These are phyloP conservation scores for Drosophila paucipuncta DNA, from an alignment of 2,888 invertebrate species.

Conservation along the genomic window DNA sequence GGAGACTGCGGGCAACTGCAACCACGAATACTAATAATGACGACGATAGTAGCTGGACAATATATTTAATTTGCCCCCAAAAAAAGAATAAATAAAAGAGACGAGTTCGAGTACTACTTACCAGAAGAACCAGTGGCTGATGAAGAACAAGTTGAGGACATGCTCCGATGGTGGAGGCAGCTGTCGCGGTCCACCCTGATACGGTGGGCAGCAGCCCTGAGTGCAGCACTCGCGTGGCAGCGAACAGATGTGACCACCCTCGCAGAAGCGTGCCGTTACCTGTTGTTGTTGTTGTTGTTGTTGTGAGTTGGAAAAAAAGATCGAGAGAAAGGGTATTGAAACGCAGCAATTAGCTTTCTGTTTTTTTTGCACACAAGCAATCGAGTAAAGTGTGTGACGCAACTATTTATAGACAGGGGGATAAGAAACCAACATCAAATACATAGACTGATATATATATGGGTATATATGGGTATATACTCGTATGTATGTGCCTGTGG, in stretches of 20 bases:
- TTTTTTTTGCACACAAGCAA: background rate
- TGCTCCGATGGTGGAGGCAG: slow-evolving; percentile 86
- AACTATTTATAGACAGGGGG: slow-evolving; percentile 8
- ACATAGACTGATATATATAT: background rate
- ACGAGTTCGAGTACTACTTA: slow-evolving; percentile 77
- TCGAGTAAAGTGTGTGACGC: background rate
- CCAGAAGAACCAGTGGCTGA: slow-evolving; percentile 90
- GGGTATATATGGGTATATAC: background rate
- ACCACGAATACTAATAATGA: slow-evolving; percentile 3
- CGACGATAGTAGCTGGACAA: slow-evolving; percentile 5
- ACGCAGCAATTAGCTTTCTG: slow-evolving; percentile 39
- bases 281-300: slow-evolving; percentile 66
- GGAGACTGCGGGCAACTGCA: slow-evolving; percentile 33
- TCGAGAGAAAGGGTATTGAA: slow-evolving; percentile 18
- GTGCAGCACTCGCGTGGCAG: slow-evolving; percentile 92
- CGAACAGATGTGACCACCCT: slow-evolving; percentile 90
- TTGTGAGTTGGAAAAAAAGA: background rate
- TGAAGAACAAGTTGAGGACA: slow-evolving; percentile 88
- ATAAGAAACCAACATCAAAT: background rate
- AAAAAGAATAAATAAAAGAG: background rate
- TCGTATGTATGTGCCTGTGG: background rate
- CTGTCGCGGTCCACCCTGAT: slow-evolving; percentile 85
- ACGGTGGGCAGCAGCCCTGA: slow-evolving; percentile 87
- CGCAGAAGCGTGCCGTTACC: slow-evolving; percentile 87
- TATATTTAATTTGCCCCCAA: slow-evolving; percentile 1